Evolutionary conservation across 2,113 vertebrate species (phyloP), one percentile per base, ranked within the genome.

Genomic region (Rynchops niger): DNA sequence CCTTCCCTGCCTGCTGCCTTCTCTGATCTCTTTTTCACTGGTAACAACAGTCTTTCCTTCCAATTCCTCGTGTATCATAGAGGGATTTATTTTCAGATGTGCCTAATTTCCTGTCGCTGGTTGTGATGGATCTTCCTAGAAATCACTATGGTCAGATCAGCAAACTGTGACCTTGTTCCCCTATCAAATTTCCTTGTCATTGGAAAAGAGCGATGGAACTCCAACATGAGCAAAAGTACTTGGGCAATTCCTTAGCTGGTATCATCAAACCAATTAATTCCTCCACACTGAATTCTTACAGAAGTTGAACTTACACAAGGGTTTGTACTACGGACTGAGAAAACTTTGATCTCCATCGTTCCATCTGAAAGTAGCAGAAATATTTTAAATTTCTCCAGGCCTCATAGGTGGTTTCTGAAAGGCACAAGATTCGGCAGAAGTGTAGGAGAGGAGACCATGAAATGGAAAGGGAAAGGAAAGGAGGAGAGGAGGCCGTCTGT

Each of bases 81-180:
- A 76, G 19, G 40, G 58, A 91, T 87, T 95, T 94, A 14, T 89
- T 94, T 87, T 93, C 90, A 93, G 65, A 85, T 19, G 42, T 55
- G 17, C 58, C 18, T 26, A 43, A 90, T 78, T 91, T 96, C 45
- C 77, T 91, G 25, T 58, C 3, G 3, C 32, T 20, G 77, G 9
- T 82, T 95, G n/a, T 4, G n/a, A 61, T 62, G 36, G 36, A 82
- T 80, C 74, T 87, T 69, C 66, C n/a, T 61, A 91, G 81, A 94
- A 91, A 80, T 79, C 43, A 45, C 61, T 91, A 7, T 23, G 23
- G 61, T 87, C 27, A 67, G 74, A 79, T 69, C 22, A 88, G 27
- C 55, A 86, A 23, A 34, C 5, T 55, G 45, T 66, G 81, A 72
- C 38, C 71, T 55, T 77, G 56, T 58, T 93, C 32, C 25, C 42